Base-by-base conservation (phyloP, 1,140 invertebrate genomes). In the Linepithema humile region DNA sequence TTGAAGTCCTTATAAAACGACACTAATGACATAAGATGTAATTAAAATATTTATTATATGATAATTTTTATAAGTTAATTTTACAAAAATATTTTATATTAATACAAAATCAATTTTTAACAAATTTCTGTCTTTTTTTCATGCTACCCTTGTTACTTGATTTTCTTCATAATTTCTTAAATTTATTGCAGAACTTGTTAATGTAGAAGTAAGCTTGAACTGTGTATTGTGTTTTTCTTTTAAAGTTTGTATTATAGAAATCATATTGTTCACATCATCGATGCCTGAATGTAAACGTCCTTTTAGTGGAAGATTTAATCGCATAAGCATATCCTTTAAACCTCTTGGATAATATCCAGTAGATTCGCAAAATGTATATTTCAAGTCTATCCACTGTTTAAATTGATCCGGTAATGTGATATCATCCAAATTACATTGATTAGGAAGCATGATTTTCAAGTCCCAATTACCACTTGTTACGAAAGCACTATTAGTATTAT, bases 401-500 rank as follows among this genome's bases (percentile, higher is more conserved):
- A 95, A 95, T 88, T 95, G 94, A 17, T 89, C n/a, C 5, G 95
- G 94, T n/a, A 95, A 45, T 10, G 83, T 32, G n/a, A 96, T 83
- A 0, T 92, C 85, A 6, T 95, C 94, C 38, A 95, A 86, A 17
- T 90, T 17, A 85, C 96, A 96, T 85, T 96, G 96, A 0, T 85
- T 85, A 12, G 95, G 95, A 17, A 96, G 85, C 96, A 96, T 96
- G 0, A 92, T 92, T 84, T 94, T 94, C 10, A 96, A 91, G 91
- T 96, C 96, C 96, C 96, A 96, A 91, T 96, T 95, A 17, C 96
- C 96, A 90, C 95, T 96, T 0, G 96, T 96, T 3, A 96, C 94
- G 92, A 96, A 96, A 1, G 93, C 90, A 85, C 91, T 91, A 6
- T 90, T 55, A 17, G 75, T 70, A 48, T 86, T 62, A n/a, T 88